Evolutionary conservation across 2,113 vertebrate genomes (phyloP).

Genomic region (Coregonus clupeaformis): DNA sequence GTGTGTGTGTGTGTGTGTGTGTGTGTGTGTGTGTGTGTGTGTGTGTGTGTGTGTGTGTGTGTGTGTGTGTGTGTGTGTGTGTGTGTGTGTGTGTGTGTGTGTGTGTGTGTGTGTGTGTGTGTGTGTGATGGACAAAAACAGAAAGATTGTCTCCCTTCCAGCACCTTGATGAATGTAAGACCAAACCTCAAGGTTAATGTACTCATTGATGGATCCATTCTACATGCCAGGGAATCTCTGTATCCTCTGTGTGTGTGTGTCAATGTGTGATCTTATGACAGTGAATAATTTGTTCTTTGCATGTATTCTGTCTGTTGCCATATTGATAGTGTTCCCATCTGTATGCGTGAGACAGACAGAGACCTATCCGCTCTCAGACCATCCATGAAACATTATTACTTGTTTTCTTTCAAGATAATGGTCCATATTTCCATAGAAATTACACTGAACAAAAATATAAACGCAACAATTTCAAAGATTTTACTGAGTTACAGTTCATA

Average conservation of each 20-base stretch:
- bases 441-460: no score
- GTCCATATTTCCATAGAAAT: background rate
- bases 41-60: background rate
- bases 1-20: background rate
- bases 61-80: no score
- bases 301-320: background rate
- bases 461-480: no score
- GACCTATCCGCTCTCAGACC: background rate
- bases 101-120: background rate
- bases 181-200: constrained; percentile 5
- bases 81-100: no score
- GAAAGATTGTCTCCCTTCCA: background rate
- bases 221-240: background rate
- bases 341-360: background rate
- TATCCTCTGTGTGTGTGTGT: constrained; percentile 11
- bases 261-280: background rate
- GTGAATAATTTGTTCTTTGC: background rate
- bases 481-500: no score
- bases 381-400: background rate
- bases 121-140: background rate
- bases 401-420: background rate
- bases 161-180: background rate
- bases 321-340: background rate
- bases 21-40: background rate
- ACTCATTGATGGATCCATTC: background rate